Evolutionary conservation across 2,113 vertebrate genomes (phyloP), one percentile per base, ranked within the genome.

Genomic region (Chloropsis hardwickii): DNA sequence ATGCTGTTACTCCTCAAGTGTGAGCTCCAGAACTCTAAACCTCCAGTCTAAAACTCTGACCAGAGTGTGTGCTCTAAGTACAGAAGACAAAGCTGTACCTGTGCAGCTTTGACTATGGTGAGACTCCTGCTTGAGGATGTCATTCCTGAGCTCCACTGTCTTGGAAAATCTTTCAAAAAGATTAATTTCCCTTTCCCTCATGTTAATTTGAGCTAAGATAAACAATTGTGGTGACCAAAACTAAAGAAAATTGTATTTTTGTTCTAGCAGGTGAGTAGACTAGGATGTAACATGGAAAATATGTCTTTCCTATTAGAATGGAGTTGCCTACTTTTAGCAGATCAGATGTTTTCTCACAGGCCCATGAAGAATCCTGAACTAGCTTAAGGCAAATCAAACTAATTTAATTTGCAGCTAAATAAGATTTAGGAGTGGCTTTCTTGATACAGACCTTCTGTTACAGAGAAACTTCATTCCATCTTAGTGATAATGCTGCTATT

Each of bases 371-470:
- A 76, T 77, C 37, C 70, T 45, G 23, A 91, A 57, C 19, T 48
- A 86, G 54, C 45, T 53, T 77, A 51, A 90, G 50, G 66, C 37
- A 47, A 74, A 92, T 45, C 71, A 72, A 88, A 83, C 19, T 86
- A 47, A 92, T 90, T 86, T 66, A 11, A 74, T 81, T 93, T 92
- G 88, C 35, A 70, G 45, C 67, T 94, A 81, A 93, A 19, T n/a
- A 48, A 85, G 80, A 88, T 65, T 83, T 86, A 92, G 37, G 27
- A 83, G 47, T 62, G 51, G 56, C 58, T 77, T 83, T 90, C 56
- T 72, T 79, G 48, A 93, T 66, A 21, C 28, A 87, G 74, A 79
- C 45, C 22, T 57, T 90, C 35, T 71, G 40, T 86, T 86, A 86
- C 60, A 60, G 27, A 88, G 65, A 92, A 94, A 78, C 28, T 86